These are phyloP conservation scores for Scelioninae gen. 2 DNA, from an alignment of 2,888 invertebrate genomes.

Conservation along the genomic window DNA sequence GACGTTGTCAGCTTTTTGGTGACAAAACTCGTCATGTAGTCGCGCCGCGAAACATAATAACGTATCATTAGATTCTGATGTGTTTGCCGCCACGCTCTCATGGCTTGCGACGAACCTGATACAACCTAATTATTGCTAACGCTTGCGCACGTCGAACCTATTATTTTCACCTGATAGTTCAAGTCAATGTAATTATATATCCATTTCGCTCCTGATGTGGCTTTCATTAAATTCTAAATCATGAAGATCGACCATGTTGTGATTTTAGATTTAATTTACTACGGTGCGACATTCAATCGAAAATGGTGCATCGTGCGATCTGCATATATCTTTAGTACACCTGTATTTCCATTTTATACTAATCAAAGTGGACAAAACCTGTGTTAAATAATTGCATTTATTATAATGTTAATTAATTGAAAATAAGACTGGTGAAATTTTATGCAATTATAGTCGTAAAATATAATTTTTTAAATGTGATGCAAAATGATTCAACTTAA, in stretches of 20 bases:
- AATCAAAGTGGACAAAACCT: too few species aligned
- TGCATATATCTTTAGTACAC: neutral
- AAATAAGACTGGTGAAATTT: too few species aligned
- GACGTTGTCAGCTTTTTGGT: constrained; percentile 49
- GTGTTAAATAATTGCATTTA: too few species aligned
- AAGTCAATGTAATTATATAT: constrained; percentile 65
- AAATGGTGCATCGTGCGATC: neutral
- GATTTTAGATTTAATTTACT: constrained; percentile 52
- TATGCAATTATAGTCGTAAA: too few species aligned
- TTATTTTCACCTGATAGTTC: constrained; percentile 72
- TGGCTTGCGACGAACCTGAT: constrained; percentile 68
- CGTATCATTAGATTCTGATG: constrained; percentile 70
- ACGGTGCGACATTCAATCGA: constrained; percentile 15
- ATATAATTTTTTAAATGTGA: too few species aligned
- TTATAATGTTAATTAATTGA: too few species aligned
- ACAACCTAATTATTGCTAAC: constrained; percentile 72
- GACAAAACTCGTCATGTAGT: constrained; percentile 50
- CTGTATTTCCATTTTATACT: neutral
- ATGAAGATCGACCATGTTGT: constrained; percentile 43
- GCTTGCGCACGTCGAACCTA: constrained; percentile 66
- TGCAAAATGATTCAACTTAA: too few species aligned
- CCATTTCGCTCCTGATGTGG: constrained; percentile 72
- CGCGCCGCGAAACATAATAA: constrained; percentile 67
- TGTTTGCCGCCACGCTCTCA: constrained; percentile 64
- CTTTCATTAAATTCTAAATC: constrained; percentile 67